phyloP scores from a whole-genome alignment of 2,888 invertebrate genomes.

The Hoplodrina ambigua region DNA sequence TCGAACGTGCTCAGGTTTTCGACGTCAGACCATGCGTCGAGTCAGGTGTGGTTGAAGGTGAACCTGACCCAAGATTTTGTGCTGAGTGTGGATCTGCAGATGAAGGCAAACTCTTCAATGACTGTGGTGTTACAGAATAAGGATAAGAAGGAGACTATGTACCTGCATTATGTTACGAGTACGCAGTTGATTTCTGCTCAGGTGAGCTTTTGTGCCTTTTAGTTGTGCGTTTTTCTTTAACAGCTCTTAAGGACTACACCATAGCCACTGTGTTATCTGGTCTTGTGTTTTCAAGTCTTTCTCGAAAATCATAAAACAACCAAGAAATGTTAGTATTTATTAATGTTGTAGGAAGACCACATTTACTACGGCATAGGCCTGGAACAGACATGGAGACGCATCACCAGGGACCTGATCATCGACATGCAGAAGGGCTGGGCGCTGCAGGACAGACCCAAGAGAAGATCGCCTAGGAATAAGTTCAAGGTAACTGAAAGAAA shows the following conservation, averaged over 20 bases:
- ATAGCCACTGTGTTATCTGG: not conserved
- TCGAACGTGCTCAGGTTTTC: slow-evolving; percentile 93
- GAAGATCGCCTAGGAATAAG: slow-evolving; percentile 93
- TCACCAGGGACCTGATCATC: slow-evolving; percentile 96
- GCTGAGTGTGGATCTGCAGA: slow-evolving; percentile 93
- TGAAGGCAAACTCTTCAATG: slow-evolving; percentile 95
- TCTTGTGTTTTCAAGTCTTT: too few species aligned
- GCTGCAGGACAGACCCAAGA: slow-evolving; percentile 92
- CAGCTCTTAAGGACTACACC: not conserved
- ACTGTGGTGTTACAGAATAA: slow-evolving; percentile 94
- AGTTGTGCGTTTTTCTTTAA: not conserved
- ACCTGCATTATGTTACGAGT: slow-evolving; percentile 95
- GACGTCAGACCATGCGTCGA: slow-evolving; percentile 92
- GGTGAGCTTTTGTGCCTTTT: slow-evolving; percentile 81
- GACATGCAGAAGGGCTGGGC: slow-evolving; percentile 97
- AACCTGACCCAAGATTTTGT: slow-evolving; percentile 92
- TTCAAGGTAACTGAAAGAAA: slow-evolving; percentile 88
- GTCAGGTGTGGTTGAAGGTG: slow-evolving; percentile 92
- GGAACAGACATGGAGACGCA: slow-evolving; percentile 92
- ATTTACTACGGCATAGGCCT: slow-evolving; percentile 96
- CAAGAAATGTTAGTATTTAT: not conserved
- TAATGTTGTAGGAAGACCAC: slow-evolving; percentile 91
- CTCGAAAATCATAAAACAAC: too few species aligned
- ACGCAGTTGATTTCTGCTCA: slow-evolving; percentile 93
- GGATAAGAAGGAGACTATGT: slow-evolving; percentile 94